Evolutionary conservation across 92 coral and sea anemone species (phyloP).

Genomic region (Epizoanthus illoricatus): DNA sequence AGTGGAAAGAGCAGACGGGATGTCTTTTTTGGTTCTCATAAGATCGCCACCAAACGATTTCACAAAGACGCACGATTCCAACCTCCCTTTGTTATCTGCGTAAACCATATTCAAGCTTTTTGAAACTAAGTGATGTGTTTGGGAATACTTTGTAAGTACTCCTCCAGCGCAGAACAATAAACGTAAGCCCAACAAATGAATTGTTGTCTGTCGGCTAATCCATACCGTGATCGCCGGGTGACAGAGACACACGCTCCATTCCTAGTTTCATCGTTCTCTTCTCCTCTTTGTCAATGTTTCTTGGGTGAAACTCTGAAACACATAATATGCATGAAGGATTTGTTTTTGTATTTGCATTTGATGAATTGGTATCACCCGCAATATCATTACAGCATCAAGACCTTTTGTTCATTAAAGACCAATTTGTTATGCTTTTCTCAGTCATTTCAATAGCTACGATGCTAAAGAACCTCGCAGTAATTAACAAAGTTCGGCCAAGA

Average conservation of each 20-base stretch:
- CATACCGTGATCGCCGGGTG: neutral
- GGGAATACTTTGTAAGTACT: neutral
- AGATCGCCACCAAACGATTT: neutral
- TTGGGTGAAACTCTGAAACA: neutral
- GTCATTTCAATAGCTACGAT: constrained; percentile 5
- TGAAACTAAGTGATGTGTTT: neutral
- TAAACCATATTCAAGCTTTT: neutral
- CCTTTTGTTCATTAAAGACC: constrained; percentile 5
- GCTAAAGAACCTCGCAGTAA: constrained; percentile 2
- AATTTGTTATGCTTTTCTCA: neutral
- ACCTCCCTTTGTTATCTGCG: neutral
- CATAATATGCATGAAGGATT: neutral
- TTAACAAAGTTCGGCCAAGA: neutral
- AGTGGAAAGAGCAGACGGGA: neutral
- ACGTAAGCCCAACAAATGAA: neutral
- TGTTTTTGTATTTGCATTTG: constrained; percentile 12
- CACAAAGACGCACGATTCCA: constrained; percentile 30
- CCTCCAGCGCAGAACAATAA: too few relatives aligned
- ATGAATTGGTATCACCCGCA: neutral
- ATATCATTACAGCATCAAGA: neutral
- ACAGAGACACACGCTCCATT: neutral
- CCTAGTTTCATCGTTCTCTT: neutral
- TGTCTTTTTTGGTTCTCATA: neutral
- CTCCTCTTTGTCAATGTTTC: neutral
- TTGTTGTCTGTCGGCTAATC: neutral